phyloP scores from a whole-genome alignment of 2,888 invertebrate genomes.

The Dilophus febrilis region DNA sequence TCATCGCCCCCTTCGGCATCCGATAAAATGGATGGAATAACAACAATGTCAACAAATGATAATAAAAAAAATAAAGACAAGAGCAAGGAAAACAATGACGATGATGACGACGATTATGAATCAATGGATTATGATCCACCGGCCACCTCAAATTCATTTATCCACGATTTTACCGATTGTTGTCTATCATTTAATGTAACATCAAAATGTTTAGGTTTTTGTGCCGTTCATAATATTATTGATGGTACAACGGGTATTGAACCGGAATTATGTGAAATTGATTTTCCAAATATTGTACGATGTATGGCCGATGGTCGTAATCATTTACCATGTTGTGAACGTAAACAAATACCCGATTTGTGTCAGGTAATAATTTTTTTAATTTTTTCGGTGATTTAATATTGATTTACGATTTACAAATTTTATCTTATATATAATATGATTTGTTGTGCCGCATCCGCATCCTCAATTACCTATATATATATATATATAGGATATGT shows the following conservation, averaged over 20 bases:
- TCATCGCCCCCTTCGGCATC: too few relatives aligned
- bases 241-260: constrained; percentile 63
- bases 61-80: too few relatives aligned
- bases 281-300: constrained; percentile 62
- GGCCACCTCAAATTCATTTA: constrained; percentile 2
- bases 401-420: too few relatives aligned
- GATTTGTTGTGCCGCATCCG: too few relatives aligned
- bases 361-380: constrained; percentile 39
- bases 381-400: too few relatives aligned
- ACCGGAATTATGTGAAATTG: constrained; percentile 62
- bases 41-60: too few relatives aligned
- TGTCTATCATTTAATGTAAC: constrained; percentile 54
- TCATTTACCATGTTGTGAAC: constrained; percentile 70
- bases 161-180: constrained; percentile 68
- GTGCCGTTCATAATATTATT: constrained; percentile 60
- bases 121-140: neutral
- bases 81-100: neutral
- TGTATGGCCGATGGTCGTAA: constrained; percentile 69
- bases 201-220: constrained; percentile 59
- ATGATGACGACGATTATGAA: neutral
- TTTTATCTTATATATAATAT: too few relatives aligned
- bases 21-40: too few relatives aligned
- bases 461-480: too few relatives aligned
- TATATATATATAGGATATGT: too few relatives aligned
- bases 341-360: constrained; percentile 64